Base-by-base conservation (phyloP, 1,140 invertebrate species). In the Lamellibrachia luymesi region DNA sequence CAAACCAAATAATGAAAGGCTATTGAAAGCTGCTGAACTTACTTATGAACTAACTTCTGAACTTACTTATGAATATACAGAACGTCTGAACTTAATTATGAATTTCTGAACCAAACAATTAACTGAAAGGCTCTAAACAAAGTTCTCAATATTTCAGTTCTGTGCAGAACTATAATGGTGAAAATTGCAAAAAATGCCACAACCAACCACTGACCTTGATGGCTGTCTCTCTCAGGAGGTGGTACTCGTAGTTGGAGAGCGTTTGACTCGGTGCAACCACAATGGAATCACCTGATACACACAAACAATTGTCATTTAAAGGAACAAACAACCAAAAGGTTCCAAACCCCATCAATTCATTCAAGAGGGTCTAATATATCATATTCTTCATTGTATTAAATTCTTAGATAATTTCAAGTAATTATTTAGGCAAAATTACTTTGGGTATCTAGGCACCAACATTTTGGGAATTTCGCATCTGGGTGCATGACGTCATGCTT, bases 261-360 rank as follows among this genome's bases (percentile, higher is more conserved):
- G 99, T 99, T 97, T 99, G 99, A 96, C 99, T 99, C 0, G 99
- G 99, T 0, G 99, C 99, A 0, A 99, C 98, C 1, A 99, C 99
- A 94, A 99, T 99, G 0, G 98, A 99, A 96, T 99, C 99, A 50
- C 91, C 91, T 91, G 91, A 1, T 4, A 10, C 64, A 80, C 64
- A 80, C 2, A 80, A 22, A 80, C 64, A 10, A 80, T 4, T 80
- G 6, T 17, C 64, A 80, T 80, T 56, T 56, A 56, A 56, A 0
- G 64, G 8, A 80, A 22, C 8, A 80, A 10, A 2, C 64, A 80
- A 22, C 38, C 38, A 38, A 38, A 38, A 38, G 38, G 38, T 38
- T 38, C 38, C 38, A 38, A 38, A 38, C 38, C 38, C 38, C 1
- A 38, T 1, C 38, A 38, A 38, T 38, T 38, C 38, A 38, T 38